Conservation (phyloP, 2,888 invertebrate species). For the Polyommatus icarus region DNA sequence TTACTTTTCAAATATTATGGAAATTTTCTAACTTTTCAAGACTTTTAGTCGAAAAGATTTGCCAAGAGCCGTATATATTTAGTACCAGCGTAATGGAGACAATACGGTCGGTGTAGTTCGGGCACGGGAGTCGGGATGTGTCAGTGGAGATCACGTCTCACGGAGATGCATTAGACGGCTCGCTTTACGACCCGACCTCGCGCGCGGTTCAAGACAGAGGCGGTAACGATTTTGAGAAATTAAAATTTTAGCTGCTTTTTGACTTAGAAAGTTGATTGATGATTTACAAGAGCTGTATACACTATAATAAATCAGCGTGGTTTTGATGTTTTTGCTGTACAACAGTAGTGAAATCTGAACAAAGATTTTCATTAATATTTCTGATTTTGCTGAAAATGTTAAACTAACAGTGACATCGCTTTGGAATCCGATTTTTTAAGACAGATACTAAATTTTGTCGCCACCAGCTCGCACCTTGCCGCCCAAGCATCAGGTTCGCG, state of each 20-base stretch:
- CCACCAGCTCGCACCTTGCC: slow-evolving; percentile 20
- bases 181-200: slow-evolving; percentile 38
- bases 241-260: background rate
- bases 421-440: too few species aligned
- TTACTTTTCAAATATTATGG: background rate
- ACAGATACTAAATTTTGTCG: too few species aligned
- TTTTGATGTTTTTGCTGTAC: too few species aligned
- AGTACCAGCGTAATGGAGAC: background rate
- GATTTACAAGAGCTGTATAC: too few species aligned
- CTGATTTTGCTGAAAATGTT: too few species aligned
- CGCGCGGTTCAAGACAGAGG: background rate
- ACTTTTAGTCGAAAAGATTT: background rate
- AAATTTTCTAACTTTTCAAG: background rate
- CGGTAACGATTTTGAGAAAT: slow-evolving; percentile 12
- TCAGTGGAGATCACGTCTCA: slow-evolving; percentile 28
- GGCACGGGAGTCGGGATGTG: background rate
- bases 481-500: slow-evolving; percentile 30
- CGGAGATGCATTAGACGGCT: slow-evolving; percentile 38
- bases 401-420: too few species aligned
- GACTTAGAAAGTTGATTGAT: too few species aligned
- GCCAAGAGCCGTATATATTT: background rate
- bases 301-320: too few species aligned
- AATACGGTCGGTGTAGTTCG: background rate
- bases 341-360: too few species aligned
- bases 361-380: too few species aligned